Percentiles rank a stretch among this genome's conserved stretches.
phyloP scores from a whole-genome alignment of 2,113 vertebrate genomes.

The Phrynosoma platyrhinos region DNA sequence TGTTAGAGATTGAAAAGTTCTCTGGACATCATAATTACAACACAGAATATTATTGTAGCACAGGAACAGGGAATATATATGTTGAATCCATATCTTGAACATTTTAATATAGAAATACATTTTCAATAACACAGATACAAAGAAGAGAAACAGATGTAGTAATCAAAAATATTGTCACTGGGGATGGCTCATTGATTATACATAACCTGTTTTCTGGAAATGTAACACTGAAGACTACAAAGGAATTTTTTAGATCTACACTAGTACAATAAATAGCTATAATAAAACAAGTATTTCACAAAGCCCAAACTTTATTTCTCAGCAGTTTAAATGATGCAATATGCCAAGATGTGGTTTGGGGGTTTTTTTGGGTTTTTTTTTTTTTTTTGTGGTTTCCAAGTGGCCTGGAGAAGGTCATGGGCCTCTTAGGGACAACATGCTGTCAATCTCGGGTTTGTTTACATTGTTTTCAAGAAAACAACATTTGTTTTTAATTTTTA shows the following conservation, averaged over 20 bases:
- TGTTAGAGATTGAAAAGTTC: slow-evolving; percentile 32
- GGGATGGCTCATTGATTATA: slow-evolving; percentile 13
- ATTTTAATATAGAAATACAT: slow-evolving; percentile 14
- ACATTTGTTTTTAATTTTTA: not conserved
- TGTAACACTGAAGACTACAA: not conserved
- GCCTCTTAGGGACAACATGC: not conserved
- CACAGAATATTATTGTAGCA: not conserved
- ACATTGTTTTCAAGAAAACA: not conserved
- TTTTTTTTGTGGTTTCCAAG: not conserved
- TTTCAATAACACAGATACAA: slow-evolving; percentile 16
- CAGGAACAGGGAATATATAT: not conserved
- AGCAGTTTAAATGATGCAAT: not conserved
- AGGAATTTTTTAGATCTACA: not conserved
- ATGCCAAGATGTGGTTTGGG: not conserved
- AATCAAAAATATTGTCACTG: not conserved
- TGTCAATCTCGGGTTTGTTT: not conserved
- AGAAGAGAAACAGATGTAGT: slow-evolving; percentile 15
- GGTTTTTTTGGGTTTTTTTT: no score
- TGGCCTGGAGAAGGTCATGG: not conserved
- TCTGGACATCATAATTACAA: slow-evolving; percentile 36
- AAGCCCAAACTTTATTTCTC: slow-evolving; percentile 1
- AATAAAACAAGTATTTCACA: slow-evolving; percentile 11
- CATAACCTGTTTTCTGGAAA: slow-evolving; percentile 11
- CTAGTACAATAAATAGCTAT: not conserved
- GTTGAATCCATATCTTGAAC: not conserved